Evolutionary conservation across 2,797 vertebrate species (phyloP).

Genomic region (Sarcophilus harrisii): DNA sequence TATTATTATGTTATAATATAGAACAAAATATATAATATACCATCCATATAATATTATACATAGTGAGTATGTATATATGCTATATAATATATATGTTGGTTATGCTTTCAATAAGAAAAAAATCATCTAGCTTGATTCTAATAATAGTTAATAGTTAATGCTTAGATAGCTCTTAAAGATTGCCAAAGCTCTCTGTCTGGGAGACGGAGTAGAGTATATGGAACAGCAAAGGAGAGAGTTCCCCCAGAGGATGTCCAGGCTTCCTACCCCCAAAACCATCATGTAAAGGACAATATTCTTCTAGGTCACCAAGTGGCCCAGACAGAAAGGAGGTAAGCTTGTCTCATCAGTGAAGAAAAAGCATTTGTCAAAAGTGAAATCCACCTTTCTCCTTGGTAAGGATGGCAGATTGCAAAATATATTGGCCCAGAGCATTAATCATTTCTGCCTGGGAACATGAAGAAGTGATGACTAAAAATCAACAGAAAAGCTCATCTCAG

Average conservation of each 20-base stretch:
- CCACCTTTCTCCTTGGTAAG: not conserved
- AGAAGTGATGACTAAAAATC: not conserved
- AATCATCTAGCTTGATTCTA: conserved; percentile 59
- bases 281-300: not conserved
- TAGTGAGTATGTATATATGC: too few species aligned
- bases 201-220: not conserved
- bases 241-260: not conserved
- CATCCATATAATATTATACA: too few species aligned
- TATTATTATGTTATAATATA: too few species aligned
- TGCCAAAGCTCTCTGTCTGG: not conserved
- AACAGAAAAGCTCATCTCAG: not conserved
- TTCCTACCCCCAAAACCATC: not conserved
- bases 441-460: not conserved
- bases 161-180: not conserved
- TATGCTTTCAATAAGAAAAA: conserved; percentile 50
- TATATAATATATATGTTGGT: conserved; percentile 5
- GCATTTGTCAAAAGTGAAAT: not conserved
- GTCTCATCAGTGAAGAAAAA: not conserved
- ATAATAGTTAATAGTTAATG: not conserved
- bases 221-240: not conserved
- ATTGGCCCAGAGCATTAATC: not conserved
- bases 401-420: not conserved
- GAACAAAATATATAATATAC: too few species aligned
- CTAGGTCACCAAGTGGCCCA: not conserved
- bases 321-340: not conserved